phyloP scores from a whole-genome alignment of 2,888 invertebrate species.

The Atrina japonica region DNA sequence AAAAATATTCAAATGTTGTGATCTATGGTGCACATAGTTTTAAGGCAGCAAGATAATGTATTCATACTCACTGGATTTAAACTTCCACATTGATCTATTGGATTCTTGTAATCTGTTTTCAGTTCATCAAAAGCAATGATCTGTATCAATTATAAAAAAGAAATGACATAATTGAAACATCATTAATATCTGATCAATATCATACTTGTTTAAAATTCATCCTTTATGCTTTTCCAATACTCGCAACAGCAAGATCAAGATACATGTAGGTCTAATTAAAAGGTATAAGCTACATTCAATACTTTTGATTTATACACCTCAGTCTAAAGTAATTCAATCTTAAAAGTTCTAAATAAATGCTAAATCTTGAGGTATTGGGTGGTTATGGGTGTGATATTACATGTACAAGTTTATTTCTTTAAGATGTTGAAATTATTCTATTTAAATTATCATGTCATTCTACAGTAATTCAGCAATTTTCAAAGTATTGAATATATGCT shows the following conservation, averaged over 20 bases:
- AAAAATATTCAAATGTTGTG: background rate
- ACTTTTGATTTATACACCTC: background rate
- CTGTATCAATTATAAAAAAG: conserved; percentile 81
- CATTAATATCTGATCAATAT: background rate
- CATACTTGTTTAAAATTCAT: background rate
- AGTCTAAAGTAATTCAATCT: too few relatives aligned
- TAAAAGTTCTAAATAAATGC: too few relatives aligned
- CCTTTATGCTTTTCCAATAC: background rate
- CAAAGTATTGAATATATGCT: too few relatives aligned
- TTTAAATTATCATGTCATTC: too few relatives aligned
- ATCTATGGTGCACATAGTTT: background rate
- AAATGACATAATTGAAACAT: background rate
- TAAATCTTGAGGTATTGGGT: too few relatives aligned
- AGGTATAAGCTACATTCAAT: background rate
- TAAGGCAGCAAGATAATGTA: background rate
- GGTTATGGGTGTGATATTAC: too few relatives aligned
- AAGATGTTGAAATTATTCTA: too few relatives aligned
- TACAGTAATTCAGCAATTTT: too few relatives aligned
- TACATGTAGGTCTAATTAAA: background rate
- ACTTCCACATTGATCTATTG: conserved; percentile 99
- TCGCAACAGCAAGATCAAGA: background rate
- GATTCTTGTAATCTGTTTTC: conserved; percentile 99
- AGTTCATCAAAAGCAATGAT: conserved; percentile 99
- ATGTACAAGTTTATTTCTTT: too few relatives aligned
- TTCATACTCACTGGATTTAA: conserved; percentile 94